Conservation (phyloP, 2,888 invertebrate species). For the Macrostomum cliftonense region DNA sequence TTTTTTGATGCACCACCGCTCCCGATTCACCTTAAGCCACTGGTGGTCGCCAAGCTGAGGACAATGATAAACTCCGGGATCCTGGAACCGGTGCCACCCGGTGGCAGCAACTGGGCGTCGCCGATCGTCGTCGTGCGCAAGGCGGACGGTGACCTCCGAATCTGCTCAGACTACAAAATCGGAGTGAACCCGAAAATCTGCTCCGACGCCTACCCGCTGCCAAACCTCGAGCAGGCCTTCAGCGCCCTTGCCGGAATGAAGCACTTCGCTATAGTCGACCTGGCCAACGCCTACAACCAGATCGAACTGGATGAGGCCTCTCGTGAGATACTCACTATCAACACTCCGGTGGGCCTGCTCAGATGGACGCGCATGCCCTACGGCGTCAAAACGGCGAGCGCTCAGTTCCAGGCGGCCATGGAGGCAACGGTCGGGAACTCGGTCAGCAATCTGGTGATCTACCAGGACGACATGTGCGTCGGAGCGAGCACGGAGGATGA, state of each 20-base stretch:
- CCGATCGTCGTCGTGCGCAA: slow-evolving; percentile 1
- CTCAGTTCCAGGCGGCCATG: slow-evolving; percentile 5
- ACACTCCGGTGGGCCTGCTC: slow-evolving; percentile 5
- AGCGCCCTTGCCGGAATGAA: slow-evolving; percentile 2
- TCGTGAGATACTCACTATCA: slow-evolving; percentile 4
- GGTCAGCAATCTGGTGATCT: slow-evolving; percentile 6
- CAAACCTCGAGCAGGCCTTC: slow-evolving; percentile 6
- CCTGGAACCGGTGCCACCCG: not conserved
- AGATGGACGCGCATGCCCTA: slow-evolving; percentile 7
- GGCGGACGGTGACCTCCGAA: not conserved
- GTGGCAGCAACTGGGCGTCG: slow-evolving; percentile 4
- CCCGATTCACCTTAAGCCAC: not conserved
- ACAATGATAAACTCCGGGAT: not conserved
- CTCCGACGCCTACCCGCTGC: slow-evolving; percentile 1
- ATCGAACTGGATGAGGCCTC: slow-evolving; percentile 4
- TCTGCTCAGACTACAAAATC: slow-evolving; percentile 2
- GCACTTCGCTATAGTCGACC: slow-evolving; percentile 5
- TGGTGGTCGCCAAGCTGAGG: not conserved
- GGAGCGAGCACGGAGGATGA: slow-evolving; percentile 4
- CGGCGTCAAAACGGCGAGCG: slow-evolving; percentile 6
- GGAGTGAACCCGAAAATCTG: slow-evolving; percentile 2
- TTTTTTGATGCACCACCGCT: not conserved
- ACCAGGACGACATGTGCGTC: slow-evolving; percentile 8
- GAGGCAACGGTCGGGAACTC: not conserved
- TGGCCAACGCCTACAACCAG: slow-evolving; percentile 6